Conservation (phyloP, 2,888 invertebrate genomes). For the Himalopsyche anomala region DNA sequence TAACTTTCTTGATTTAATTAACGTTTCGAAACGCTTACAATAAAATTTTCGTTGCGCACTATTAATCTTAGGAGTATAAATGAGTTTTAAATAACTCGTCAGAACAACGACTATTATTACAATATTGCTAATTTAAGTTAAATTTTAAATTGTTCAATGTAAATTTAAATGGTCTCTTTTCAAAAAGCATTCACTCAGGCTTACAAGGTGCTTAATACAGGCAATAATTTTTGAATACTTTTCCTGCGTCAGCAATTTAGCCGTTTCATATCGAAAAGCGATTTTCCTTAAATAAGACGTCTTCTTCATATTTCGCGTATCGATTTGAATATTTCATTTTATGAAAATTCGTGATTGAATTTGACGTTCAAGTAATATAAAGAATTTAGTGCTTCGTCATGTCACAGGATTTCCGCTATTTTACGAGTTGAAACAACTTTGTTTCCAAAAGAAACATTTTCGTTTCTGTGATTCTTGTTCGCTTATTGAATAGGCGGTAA, state of each 20-base stretch:
- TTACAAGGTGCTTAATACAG: constrained; percentile 27
- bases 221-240: constrained; percentile 40
- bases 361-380: constrained; percentile 31
- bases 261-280: constrained; percentile 39
- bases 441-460: constrained; percentile 24
- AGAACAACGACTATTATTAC: not conserved
- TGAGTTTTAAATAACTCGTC: not conserved
- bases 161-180: constrained; percentile 3
- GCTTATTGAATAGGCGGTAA: not conserved
- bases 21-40: not conserved
- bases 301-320: constrained; percentile 35
- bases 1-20: not conserved
- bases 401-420: constrained; percentile 35
- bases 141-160: constrained; percentile 2
- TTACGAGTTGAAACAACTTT: constrained; percentile 35
- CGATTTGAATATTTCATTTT: constrained; percentile 43
- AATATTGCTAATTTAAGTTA: not conserved
- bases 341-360: constrained; percentile 38
- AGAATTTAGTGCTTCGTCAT: constrained; percentile 36
- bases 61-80: constrained; percentile 16
- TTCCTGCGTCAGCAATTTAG: constrained; percentile 39
- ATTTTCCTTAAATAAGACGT: constrained; percentile 35
- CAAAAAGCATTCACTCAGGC: constrained; percentile 4
- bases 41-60: not conserved
- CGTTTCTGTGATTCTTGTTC: not conserved